phyloP scores from a whole-genome alignment of 2,797 vertebrate genomes.

The Loris lydekkerianus region DNA sequence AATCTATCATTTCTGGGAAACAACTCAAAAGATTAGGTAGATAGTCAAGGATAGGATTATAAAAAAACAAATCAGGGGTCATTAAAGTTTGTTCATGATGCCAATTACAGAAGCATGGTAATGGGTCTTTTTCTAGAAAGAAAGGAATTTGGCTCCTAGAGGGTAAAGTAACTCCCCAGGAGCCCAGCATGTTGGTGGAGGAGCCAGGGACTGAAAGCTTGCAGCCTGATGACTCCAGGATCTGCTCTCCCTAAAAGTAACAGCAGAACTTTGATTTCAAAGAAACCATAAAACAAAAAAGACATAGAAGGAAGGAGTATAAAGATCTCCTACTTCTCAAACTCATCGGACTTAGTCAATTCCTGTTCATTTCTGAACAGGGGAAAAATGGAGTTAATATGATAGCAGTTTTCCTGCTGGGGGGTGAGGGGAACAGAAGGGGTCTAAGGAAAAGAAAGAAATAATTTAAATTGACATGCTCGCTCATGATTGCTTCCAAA shows the following conservation, averaged over 20 bases:
- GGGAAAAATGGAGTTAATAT: conserved; percentile 40
- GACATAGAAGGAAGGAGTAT: not conserved
- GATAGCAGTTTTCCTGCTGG: not conserved
- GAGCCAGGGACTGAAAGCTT: not conserved
- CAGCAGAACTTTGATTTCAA: conserved; percentile 23
- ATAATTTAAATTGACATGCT: conserved; percentile 70
- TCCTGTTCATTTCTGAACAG: conserved; percentile 58
- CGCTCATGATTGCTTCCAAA: conserved; percentile 71
- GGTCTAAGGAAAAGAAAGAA: conserved; percentile 26
- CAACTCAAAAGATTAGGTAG: not conserved
- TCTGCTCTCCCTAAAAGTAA: not conserved
- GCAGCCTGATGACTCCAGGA: no score
- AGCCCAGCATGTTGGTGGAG: not conserved
- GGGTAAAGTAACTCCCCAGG: not conserved
- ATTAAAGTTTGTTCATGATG: not conserved
- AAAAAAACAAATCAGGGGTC: not conserved
- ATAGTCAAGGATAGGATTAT: not conserved
- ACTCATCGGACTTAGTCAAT: conserved; percentile 1
- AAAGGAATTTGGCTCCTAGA: not conserved
- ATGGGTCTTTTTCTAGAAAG: not conserved
- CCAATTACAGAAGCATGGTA: not conserved
- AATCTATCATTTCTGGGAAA: not conserved
- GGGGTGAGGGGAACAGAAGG: not conserved
- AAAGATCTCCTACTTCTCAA: conserved; percentile 2
- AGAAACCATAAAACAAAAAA: not conserved